Conservation (phyloP, 2,113 vertebrate genomes). For the Lontra canadensis region DNA sequence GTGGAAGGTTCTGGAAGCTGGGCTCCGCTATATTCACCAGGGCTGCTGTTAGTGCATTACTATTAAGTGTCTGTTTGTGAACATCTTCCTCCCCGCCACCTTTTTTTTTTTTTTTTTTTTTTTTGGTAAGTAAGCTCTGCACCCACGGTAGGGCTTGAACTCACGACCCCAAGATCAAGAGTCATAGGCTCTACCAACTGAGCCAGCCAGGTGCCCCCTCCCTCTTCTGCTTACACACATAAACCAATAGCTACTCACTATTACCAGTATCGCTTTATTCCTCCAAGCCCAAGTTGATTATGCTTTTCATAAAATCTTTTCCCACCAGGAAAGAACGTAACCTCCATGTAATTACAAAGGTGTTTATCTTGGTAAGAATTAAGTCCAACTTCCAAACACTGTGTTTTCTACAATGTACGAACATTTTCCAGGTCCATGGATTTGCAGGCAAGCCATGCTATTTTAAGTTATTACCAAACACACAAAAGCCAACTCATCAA, state of each 20-base stretch:
- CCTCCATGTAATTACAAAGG: neutral
- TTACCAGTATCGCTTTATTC: neutral
- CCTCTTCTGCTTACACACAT: neutral
- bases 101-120: neutral
- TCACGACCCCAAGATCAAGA: neutral
- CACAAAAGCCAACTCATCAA: conserved; percentile 26
- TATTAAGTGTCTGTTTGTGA: neutral
- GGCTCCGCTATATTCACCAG: rapidly evolving
- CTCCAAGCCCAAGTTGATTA: neutral
- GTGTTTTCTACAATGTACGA: neutral
- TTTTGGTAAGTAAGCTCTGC: neutral
- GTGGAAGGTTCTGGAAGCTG: neutral
- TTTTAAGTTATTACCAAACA: neutral
- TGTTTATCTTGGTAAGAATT: neutral
- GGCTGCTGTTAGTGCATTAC: neutral
- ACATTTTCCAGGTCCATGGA: neutral
- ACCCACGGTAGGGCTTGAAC: neutral
- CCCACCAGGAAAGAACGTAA: neutral
- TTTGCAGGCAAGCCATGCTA: neutral
- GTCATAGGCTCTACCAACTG: neutral
- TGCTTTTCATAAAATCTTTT: conserved; percentile 6
- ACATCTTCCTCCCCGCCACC: neutral
- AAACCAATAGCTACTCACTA: neutral
- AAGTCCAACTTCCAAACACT: neutral
- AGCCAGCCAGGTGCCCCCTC: neutral